Conservation (phyloP, 2,888 invertebrate genomes). For the Tinea semifulvella region DNA sequence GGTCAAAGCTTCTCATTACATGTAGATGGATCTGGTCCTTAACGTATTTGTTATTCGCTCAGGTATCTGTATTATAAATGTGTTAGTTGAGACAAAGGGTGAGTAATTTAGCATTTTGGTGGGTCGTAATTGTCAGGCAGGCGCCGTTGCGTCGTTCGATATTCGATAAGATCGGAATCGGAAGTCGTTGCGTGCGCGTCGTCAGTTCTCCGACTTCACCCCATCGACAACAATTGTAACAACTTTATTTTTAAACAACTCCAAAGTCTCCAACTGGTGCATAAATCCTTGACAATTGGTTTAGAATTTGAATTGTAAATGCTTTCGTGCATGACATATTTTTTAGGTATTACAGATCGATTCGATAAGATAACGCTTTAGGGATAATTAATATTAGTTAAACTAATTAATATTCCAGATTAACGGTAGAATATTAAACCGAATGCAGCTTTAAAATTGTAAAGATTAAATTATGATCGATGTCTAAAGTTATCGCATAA, state of each 20-base stretch:
- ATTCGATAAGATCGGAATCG: conserved; percentile 19
- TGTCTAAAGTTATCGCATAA: conserved; percentile 8
- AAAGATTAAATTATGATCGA: conserved; percentile 3
- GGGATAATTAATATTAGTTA: background rate
- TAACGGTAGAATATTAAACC: conserved; percentile 1
- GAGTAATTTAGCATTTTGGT: background rate
- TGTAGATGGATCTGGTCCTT: no score
- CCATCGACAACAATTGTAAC: conserved; percentile 28
- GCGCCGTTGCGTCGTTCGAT: conserved; percentile 9
- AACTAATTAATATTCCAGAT: background rate
- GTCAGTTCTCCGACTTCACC: conserved; percentile 20
- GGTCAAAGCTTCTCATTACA: no score
- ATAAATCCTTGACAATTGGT: conserved; percentile 39
- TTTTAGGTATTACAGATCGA: background rate
- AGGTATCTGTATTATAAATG: no score
- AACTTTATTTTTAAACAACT: conserved; percentile 50
- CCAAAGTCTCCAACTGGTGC: conserved; percentile 27
- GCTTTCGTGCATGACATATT: conserved; percentile 17
- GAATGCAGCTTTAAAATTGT: background rate
- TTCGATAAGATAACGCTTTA: background rate
- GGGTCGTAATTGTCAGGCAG: background rate
- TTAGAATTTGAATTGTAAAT: conserved; percentile 49
- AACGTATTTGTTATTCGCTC: no score
- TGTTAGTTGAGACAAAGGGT: background rate
- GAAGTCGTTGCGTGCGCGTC: conserved; percentile 43